Base-by-base conservation (phyloP, 2,888 invertebrate species). In the Hedya salicella region DNA sequence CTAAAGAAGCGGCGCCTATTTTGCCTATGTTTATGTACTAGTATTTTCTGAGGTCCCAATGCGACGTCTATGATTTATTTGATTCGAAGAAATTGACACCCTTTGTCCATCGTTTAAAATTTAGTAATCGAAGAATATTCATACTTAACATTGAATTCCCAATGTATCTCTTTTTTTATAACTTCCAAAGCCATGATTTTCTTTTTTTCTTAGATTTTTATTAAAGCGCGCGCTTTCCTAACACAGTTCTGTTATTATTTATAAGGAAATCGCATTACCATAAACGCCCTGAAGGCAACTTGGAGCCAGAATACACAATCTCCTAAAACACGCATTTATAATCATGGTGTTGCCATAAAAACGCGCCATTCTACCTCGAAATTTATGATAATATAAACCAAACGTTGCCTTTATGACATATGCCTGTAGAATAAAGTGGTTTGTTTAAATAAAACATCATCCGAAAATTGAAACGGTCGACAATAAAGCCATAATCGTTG, bases 311-410 rank as follows among this genome's bases (percentile, higher is more conserved):
- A 54, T 54, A 61, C 48, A 53, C 53, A 66, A 61, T 66, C 49
- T 48, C 8, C 48, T 42, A 46, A 66, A 66, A 61, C 32, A 54
- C 53, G 49, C 60, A 66, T 66, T 66, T 54, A 54, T 66, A 66
- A 66, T 66, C 53, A 66, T 49, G 36, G 54, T 16, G 16, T 32
- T 40, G 49, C 32, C 49, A 66, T 61, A 61, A 66, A 66, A 54
- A 66, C 30, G 40, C 53, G 39, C 30, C 6, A 9, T 39, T 9
- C 14, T 25, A 25, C 59, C 48, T 32, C 48, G 11, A 48, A 61
- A 61, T 54, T 42, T 54, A 66, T 54, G 66, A n/a, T 66, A 61
- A 66, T 66, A 32, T 42, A 49, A 53, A 49, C 54, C 46, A 61
- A 60, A 60, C 14, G 46, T 30, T 48, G 59, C 46, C 25, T 53